Base-by-base conservation (phyloP, 2,113 vertebrate genomes). In the Python bivittatus region DNA sequence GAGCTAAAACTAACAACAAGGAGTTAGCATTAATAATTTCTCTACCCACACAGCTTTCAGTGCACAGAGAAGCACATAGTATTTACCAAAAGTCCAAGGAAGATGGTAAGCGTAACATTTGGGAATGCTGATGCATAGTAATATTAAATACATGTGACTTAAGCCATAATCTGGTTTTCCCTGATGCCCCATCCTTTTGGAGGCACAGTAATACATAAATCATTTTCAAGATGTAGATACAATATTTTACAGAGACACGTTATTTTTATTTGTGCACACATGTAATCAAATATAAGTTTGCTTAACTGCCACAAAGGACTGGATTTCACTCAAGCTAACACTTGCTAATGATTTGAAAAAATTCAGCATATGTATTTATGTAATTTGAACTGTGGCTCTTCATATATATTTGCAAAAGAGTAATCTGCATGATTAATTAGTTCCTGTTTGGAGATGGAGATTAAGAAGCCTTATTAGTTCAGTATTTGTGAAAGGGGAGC, bases 381-480 rank as follows among this genome's bases (percentile, higher is more conserved):
- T 64, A 33, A 89, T 94, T 94, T 93, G 92, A 92, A 94, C 88
- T 85, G 92, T 85, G 92, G 93, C 96, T 97, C 96, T 96, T 95
- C 91, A 27, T 93, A 64, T 94, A 91, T 86, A 95, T 92, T 91
- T 95, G 4, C 0, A 64, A 95, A 97, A 96, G 92, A 95, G 88
- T 94, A 94, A 95, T 97, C 93, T 95, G 93, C 96, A 92, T 95
- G 94, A 95, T 97, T 95, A 94, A 97, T 95, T 95, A 97, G 96
- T 95, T 96, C 97, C 96, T 95, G 94, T 96, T 97, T 96, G 94
- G 89, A 95, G 91, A 93, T 88, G 94, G 92, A 93, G 96, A 95
- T 96, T 96, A 97, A 96, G 95, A 97, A 95, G 92, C 6, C 96
- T 93, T 96, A 97, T 97, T 96, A 97, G 97, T 97, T 98, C 97